Evolutionary conservation across 1,140 invertebrate species (phyloP).

Genomic region (Trachymyrmex septentrionalis): DNA sequence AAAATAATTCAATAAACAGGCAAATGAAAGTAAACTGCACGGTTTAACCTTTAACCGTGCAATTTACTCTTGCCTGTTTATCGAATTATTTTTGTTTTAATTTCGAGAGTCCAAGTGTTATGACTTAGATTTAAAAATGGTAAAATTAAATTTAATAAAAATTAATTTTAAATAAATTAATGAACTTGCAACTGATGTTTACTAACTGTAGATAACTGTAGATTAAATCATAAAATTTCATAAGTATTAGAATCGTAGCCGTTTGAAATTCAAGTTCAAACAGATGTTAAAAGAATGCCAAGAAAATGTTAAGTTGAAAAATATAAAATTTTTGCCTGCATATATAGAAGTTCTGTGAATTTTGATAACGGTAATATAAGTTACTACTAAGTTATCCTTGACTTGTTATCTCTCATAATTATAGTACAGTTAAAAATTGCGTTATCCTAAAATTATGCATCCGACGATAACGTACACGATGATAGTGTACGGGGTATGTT

Average conservation of each 20-base stretch:
- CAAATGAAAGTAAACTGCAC: too few species aligned
- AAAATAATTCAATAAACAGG: too few species aligned
- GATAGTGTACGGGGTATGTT: background rate
- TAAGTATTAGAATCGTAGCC: background rate
- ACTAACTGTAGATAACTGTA: background rate
- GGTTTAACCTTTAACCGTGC: too few species aligned
- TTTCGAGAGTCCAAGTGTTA: too few species aligned
- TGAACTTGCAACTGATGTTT: background rate
- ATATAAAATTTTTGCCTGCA: background rate
- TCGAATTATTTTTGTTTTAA: too few species aligned
- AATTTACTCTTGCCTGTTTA: too few species aligned
- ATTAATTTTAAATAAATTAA: conserved; percentile 1
- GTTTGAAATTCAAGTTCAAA: background rate
- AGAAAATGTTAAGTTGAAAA: background rate
- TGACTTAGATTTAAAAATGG: background rate
- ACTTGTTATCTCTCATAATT: conserved; percentile 24
- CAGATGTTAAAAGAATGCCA: background rate
- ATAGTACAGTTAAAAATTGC: conserved; percentile 7
- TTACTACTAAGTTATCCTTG: conserved; percentile 15
- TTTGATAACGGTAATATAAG: conserved; percentile 5
- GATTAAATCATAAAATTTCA: background rate
- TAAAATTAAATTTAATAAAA: background rate
- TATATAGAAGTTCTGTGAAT: background rate
- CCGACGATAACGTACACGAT: conserved; percentile 10
- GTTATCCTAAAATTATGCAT: conserved; percentile 30